Conservation (phyloP, 2,797 vertebrate genomes). For the Acanthopagrus latus region DNA sequence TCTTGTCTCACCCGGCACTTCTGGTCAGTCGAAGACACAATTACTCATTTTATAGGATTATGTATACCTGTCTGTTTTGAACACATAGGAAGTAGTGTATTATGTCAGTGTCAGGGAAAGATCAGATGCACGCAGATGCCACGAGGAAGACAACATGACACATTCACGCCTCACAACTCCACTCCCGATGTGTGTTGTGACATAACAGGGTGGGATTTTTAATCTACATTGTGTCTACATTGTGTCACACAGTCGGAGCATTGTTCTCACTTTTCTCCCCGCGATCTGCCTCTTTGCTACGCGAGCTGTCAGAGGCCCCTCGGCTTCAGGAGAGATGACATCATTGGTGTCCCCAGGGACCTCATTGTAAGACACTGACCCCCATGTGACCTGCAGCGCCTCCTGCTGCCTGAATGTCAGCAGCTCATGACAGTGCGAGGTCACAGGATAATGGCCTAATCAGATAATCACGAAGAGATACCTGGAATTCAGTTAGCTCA, state of each 20-base stretch:
- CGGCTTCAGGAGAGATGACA: conserved; percentile 6
- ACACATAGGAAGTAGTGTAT: not conserved
- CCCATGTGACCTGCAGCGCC: conserved; percentile 18
- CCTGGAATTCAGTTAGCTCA: conserved; percentile 42
- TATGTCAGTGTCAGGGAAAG: not conserved
- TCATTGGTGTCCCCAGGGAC: conserved; percentile 11
- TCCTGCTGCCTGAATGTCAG: conserved; percentile 39
- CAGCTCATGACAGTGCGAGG: conserved; percentile 31
- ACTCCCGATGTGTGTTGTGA: not conserved
- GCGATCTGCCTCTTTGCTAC: conserved; percentile 8
- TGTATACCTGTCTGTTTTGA: not conserved
- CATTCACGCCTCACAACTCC: not conserved
- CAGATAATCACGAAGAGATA: conserved; percentile 44
- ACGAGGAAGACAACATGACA: not conserved
- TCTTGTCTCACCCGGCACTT: conserved; percentile 9
- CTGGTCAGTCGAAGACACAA: not conserved
- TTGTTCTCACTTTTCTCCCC: not conserved
- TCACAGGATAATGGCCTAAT: conserved; percentile 50
- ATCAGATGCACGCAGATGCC: not conserved
- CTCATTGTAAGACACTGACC: not conserved
- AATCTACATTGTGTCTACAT: not conserved
- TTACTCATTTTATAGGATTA: not conserved
- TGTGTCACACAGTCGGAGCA: not conserved
- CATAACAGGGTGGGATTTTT: not conserved
- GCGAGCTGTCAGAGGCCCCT: conserved; percentile 11